phyloP scores from a whole-genome alignment of 2,888 invertebrate species.

The Myopa testacea region DNA sequence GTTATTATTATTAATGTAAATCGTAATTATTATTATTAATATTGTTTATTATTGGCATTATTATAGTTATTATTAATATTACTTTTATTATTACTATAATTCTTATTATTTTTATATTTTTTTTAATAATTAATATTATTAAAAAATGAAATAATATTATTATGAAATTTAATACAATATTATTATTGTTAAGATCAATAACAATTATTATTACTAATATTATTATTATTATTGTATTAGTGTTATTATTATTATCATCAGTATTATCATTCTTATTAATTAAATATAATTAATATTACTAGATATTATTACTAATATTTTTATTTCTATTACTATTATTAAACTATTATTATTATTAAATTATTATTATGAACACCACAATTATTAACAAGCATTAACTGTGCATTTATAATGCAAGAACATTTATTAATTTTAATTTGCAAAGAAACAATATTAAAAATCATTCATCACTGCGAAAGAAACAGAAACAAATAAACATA shows the following conservation, averaged over 20 bases:
- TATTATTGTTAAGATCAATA: too few relatives aligned
- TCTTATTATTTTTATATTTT: not conserved
- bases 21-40: too few relatives aligned
- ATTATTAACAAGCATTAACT: too few relatives aligned
- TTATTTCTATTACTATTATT: constrained; percentile 1
- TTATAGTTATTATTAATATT: not conserved
- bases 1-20: not conserved
- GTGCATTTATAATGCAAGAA: too few relatives aligned
- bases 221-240: constrained; percentile 2
- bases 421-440: constrained; percentile 2
- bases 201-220: constrained; percentile 9
- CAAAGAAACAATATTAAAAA: not conserved
- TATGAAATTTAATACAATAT: too few relatives aligned
- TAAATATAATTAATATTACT: too few relatives aligned
- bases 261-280: too few relatives aligned
- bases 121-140: constrained; percentile 16
- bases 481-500: not conserved
- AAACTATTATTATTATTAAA: constrained; percentile 6
- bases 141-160: too few relatives aligned
- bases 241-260: constrained; percentile 6
- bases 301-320: not conserved
- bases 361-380: too few relatives aligned
- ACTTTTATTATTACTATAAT: not conserved
- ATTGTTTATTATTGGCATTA: not conserved
- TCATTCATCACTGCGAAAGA: not conserved